Conservation (phyloP, 2,888 invertebrate genomes). For the Holacanthella duospinosa region DNA sequence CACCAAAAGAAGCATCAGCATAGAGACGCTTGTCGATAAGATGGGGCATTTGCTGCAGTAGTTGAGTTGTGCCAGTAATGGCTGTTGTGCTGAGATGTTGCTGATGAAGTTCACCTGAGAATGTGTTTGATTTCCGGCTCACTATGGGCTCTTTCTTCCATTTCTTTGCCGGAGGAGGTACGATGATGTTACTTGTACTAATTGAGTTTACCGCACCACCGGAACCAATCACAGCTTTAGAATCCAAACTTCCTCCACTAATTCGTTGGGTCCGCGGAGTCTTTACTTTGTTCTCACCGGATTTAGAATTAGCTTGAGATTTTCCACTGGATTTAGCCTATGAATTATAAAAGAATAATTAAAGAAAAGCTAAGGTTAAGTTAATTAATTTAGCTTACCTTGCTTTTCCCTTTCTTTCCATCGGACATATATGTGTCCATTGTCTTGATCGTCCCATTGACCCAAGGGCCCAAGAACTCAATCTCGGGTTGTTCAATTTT, state of each 20-base stretch:
- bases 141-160: not conserved
- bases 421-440: not conserved
- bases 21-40: not conserved
- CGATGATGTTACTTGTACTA: not conserved
- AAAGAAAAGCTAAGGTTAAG: not conserved
- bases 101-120: not conserved
- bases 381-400: constrained; percentile 4
- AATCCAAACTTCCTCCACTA: not conserved
- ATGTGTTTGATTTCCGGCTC: not conserved
- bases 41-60: not conserved
- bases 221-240: not conserved
- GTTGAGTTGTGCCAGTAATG: not conserved
- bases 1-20: not conserved
- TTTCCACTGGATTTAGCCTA: not conserved
- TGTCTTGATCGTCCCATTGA: constrained; percentile 7
- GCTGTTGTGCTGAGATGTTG: not conserved
- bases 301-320: not conserved
- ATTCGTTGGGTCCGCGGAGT: not conserved
- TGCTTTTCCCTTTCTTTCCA: not conserved
- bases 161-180: not conserved
- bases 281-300: not conserved
- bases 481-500: not conserved
- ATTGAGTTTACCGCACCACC: not conserved
- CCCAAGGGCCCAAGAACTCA: constrained; percentile 4
- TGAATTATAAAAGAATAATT: not conserved